phyloP scores from a whole-genome alignment of 2,797 vertebrate species.

The Eleutherodactylus coqui region DNA sequence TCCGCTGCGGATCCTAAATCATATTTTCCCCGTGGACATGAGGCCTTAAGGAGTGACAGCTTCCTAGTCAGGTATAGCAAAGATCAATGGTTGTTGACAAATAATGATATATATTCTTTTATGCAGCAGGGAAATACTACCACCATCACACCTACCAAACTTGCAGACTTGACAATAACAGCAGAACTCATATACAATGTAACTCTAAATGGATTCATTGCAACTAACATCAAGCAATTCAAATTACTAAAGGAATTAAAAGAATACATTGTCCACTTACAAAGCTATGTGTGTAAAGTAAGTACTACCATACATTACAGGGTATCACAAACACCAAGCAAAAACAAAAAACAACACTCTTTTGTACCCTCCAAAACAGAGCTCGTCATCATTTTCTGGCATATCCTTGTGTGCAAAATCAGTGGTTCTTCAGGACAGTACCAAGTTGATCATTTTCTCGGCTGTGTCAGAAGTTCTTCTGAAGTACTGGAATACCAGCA shows the following conservation, averaged over 20 bases:
- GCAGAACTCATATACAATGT: not conserved
- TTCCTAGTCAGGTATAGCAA: too few species aligned
- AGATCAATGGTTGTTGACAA: too few species aligned
- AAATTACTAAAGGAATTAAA: not conserved
- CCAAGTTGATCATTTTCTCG: not conserved
- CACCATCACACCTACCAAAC: not conserved
- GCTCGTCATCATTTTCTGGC: not conserved
- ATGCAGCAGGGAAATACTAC: not conserved
- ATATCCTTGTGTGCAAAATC: not conserved
- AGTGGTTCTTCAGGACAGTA: not conserved
- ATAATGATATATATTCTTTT: not conserved
- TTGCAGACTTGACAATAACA: conserved; percentile 1
- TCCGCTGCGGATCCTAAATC: too few species aligned
- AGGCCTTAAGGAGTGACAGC: too few species aligned
- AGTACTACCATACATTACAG: not conserved
- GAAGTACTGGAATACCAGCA: not conserved
- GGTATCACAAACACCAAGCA: not conserved
- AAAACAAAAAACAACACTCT: not conserved
- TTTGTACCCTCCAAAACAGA: not conserved
- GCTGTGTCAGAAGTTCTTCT: not conserved
- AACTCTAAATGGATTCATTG: not conserved
- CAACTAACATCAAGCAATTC: not conserved
- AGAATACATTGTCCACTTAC: not conserved
- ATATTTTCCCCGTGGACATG: too few species aligned
- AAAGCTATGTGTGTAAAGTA: conserved; percentile 10